These are phyloP conservation scores for Ophioninae sp. DNA, from an alignment of 2,888 invertebrate genomes.

Conservation along the genomic window DNA sequence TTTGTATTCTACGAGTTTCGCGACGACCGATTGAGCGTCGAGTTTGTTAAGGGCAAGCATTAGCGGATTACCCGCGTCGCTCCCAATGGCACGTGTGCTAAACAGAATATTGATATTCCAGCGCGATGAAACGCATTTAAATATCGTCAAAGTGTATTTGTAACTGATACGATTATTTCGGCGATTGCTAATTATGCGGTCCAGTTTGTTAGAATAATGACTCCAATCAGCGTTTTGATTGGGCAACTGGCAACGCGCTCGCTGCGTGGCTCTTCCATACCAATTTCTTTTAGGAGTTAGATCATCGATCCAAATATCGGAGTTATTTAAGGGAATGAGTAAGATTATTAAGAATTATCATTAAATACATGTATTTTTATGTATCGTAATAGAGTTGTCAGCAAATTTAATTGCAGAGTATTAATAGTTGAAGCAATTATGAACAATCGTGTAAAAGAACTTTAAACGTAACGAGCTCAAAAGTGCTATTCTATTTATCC, in stretches of 20 bases:
- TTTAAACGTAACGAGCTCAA: too few relatives aligned
- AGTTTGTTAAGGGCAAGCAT: constrained; percentile 61
- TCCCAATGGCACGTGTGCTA: constrained; percentile 40
- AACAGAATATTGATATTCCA: constrained; percentile 57
- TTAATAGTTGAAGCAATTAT: too few relatives aligned
- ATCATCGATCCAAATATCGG: too few relatives aligned
- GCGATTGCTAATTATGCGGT: constrained; percentile 25
- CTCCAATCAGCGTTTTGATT: neutral
- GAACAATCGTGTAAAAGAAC: too few relatives aligned
- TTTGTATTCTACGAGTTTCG: constrained; percentile 52
- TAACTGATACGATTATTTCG: constrained; percentile 20
- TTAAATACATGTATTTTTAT: too few relatives aligned
- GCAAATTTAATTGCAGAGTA: too few relatives aligned
- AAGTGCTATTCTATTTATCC: too few relatives aligned
- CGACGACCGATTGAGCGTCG: constrained; percentile 49
- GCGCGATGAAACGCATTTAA: constrained; percentile 46
- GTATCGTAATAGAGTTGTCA: too few relatives aligned
- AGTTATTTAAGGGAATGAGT: too few relatives aligned
- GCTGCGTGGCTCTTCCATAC: neutral
- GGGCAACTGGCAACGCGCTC: neutral
- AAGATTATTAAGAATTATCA: too few relatives aligned
- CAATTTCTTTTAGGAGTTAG: too few relatives aligned
- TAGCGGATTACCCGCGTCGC: constrained; percentile 57
- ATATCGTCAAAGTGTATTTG: constrained; percentile 40
- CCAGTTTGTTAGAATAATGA: constrained; percentile 4